Evolutionary conservation across 1,140 invertebrate species (phyloP), one percentile per base, ranked within the genome.

Genomic region (Drosophila nigromelanica): DNA sequence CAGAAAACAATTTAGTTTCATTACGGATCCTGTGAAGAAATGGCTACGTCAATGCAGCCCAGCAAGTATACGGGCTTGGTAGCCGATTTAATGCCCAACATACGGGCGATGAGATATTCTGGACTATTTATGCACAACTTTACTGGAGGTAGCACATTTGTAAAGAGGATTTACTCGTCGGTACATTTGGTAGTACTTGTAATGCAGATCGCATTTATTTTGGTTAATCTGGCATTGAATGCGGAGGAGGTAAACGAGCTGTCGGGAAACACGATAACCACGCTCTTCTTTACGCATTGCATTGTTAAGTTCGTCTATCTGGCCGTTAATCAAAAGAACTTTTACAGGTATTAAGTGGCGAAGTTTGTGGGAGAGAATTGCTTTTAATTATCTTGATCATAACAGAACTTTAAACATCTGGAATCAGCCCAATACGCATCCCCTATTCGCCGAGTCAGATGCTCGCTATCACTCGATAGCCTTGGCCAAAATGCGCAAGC

Each of bases 71-170:
- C 78, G 52, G 96, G 96, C 91, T 94, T 97, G 35, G 96, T 97
- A 92, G 94, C 95, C 78, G 96, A 97, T 90, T 92, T 97, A 66
- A 94, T 96, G 95, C 96, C 96, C 27, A 96, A 96, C 73, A 96
- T 97, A 74, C 94, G 94, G 73, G 85, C 96, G 37, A 96, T 97
- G 95, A 95, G 96, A 90, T 92, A 93, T 7, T 94, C 94, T 8
- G 96, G 96, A 11, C 95, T 96, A 70, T 97, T 96, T 79, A 93
- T 97, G 90, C 95, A 96, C 85, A 96, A 96, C 90, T 97, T 96
- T 81, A 94, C 96, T 69, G 93, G 94, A 33, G 94, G 94, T 77
- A 90, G 94, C 2, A 90, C 92, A 27, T 92, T 95, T 3, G 76
- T 95, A 0, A 92, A 95, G 10, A 93, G 94, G 71, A 77, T 94